Percentiles rank a stretch among this genome's conserved stretches.
phyloP scores from a whole-genome alignment of 2,888 invertebrate species.

The Masnerella sp. region DNA sequence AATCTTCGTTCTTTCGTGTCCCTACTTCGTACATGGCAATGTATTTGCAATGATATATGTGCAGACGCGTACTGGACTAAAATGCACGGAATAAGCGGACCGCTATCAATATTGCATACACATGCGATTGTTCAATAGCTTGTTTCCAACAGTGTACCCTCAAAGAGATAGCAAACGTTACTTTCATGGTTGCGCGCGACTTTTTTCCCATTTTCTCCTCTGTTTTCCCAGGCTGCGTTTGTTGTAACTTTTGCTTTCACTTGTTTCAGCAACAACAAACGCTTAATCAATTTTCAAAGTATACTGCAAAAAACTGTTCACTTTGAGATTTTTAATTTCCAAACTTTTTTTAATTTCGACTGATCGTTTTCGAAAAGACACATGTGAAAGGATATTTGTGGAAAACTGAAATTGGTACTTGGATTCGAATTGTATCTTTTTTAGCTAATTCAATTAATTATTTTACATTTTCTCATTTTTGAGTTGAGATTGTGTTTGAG shows the following conservation, averaged over 20 bases:
- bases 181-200: conserved; percentile 1
- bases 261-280: too few relatives aligned
- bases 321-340: too few relatives aligned
- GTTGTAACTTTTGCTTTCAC: conserved; percentile 4
- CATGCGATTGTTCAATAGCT: conserved; percentile 27
- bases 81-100: conserved; percentile 36
- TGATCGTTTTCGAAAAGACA: too few relatives aligned
- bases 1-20: conserved; percentile 7
- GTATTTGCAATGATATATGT: conserved; percentile 38
- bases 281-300: too few relatives aligned
- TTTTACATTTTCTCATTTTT: too few relatives aligned
- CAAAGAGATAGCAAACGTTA: conserved; percentile 15
- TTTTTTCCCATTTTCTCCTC: background rate
- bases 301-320: too few relatives aligned
- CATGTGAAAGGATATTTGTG: too few relatives aligned
- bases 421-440: too few relatives aligned
- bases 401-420: too few relatives aligned
- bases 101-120: conserved; percentile 45
- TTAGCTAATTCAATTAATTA: too few relatives aligned
- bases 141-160: conserved; percentile 14
- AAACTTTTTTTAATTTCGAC: too few relatives aligned
- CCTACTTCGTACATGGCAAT: conserved; percentile 23
- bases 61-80: conserved; percentile 19
- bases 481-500: too few relatives aligned
- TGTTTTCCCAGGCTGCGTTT: background rate